phyloP scores from a whole-genome alignment of 2,113 vertebrate genomes.

The Sclerurus mexicanus region DNA sequence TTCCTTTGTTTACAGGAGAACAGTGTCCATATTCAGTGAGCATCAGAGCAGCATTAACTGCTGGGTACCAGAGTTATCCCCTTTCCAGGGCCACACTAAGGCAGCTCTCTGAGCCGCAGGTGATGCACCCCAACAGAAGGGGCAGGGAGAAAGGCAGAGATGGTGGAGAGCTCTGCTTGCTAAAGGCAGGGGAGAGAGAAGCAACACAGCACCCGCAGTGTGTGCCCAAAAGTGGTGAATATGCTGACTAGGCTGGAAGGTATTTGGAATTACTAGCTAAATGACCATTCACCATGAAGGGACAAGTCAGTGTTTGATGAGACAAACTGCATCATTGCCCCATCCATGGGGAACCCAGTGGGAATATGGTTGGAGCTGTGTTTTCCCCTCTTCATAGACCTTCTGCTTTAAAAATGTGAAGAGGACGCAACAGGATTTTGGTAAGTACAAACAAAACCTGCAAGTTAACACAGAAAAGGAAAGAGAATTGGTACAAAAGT shows the following conservation, averaged over 20 bases:
- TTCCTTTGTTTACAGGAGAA: not conserved
- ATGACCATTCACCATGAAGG: not conserved
- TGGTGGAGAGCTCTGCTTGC: not conserved
- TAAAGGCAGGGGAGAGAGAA: not conserved
- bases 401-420: not conserved
- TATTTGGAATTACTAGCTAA: not conserved
- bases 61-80: not conserved
- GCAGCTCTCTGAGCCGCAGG: not conserved
- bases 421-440: not conserved
- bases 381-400: not conserved
- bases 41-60: not conserved
- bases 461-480: not conserved
- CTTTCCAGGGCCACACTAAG: accelerated
- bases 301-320: not conserved
- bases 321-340: not conserved
- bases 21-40: not conserved
- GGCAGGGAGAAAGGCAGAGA: not conserved
- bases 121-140: not conserved
- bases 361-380: not conserved
- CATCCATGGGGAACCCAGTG: accelerated
- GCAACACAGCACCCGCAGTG: not conserved
- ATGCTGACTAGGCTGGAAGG: not conserved
- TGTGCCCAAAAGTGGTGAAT: not conserved
- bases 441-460: not conserved
- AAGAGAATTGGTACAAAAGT: not conserved